Evolutionary conservation across 2,888 invertebrate genomes (phyloP).

Genomic region (Drosophila paracracens): DNA sequence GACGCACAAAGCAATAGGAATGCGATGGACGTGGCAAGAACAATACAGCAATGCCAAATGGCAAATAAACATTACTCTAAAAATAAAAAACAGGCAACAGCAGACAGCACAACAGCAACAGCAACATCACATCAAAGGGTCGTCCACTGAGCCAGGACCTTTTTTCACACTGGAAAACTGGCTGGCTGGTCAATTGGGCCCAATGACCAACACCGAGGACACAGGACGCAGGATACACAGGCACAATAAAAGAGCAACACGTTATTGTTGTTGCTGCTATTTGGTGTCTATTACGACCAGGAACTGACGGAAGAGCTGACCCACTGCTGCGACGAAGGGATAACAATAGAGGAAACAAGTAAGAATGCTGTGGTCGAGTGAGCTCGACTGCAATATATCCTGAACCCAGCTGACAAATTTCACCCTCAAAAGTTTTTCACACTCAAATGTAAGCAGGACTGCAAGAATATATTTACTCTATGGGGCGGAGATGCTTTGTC

Average conservation of each 20-base stretch:
- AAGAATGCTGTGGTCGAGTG: neutral
- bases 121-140: conserved; percentile 51
- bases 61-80: conserved; percentile 22
- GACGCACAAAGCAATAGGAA: conserved; percentile 52
- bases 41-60: conserved; percentile 41
- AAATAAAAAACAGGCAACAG: neutral
- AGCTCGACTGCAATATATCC: conserved; percentile 6
- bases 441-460: neutral
- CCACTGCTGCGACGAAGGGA: conserved; percentile 20
- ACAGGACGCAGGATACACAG: conserved; percentile 2
- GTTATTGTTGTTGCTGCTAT: conserved; percentile 61
- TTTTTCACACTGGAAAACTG: conserved; percentile 15
- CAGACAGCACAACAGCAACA: conserved; percentile 6
- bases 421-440: neutral
- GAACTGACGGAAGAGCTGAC: conserved; percentile 24
- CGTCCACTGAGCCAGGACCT: conserved; percentile 41
- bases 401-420: neutral
- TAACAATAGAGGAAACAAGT: conserved; percentile 20
- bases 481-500: neutral
- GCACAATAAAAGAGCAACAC: conserved; percentile 75
- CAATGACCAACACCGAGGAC: conserved; percentile 8
- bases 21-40: conserved; percentile 44
- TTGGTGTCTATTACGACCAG: conserved; percentile 31
- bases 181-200: conserved; percentile 31
- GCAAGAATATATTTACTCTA: neutral